phyloP scores from a whole-genome alignment of 2,888 invertebrate species.

The Clusia tigrina region DNA sequence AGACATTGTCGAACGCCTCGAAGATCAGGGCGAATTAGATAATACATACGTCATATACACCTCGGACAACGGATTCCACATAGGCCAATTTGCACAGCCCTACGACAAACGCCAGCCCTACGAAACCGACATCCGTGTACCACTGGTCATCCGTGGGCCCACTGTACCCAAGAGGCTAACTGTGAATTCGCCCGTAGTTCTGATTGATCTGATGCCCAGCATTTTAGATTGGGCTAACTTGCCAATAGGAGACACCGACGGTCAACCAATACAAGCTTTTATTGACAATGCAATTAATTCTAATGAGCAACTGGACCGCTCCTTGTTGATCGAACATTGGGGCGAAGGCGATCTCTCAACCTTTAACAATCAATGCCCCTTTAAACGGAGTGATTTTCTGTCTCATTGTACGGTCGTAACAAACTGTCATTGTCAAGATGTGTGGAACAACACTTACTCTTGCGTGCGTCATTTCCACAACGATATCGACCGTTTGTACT shows the following conservation, averaged over 20 bases:
- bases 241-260: conserved; percentile 71
- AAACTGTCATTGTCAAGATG: conserved; percentile 87
- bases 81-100: conserved; percentile 88
- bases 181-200: conserved; percentile 70
- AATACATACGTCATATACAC: conserved; percentile 85
- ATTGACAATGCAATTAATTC: conserved; percentile 40
- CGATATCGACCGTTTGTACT: too few species aligned
- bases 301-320: conserved; percentile 56
- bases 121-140: conserved; percentile 87
- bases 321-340: conserved; percentile 80
- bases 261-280: conserved; percentile 66
- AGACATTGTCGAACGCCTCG: conserved; percentile 69
- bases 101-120: conserved; percentile 91
- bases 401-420: conserved; percentile 73
- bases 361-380: conserved; percentile 72
- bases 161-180: conserved; percentile 66
- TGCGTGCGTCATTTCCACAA: conserved; percentile 75
- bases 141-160: conserved; percentile 80
- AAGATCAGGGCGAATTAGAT: conserved; percentile 67
- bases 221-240: conserved; percentile 76
- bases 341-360: conserved; percentile 74
- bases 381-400: conserved; percentile 64
- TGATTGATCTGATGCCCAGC: conserved; percentile 87
- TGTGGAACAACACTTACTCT: conserved; percentile 81
- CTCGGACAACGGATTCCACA: conserved; percentile 91